phyloP scores from a whole-genome alignment of 1,140 invertebrate species.

The Reticulitermes speratus region DNA sequence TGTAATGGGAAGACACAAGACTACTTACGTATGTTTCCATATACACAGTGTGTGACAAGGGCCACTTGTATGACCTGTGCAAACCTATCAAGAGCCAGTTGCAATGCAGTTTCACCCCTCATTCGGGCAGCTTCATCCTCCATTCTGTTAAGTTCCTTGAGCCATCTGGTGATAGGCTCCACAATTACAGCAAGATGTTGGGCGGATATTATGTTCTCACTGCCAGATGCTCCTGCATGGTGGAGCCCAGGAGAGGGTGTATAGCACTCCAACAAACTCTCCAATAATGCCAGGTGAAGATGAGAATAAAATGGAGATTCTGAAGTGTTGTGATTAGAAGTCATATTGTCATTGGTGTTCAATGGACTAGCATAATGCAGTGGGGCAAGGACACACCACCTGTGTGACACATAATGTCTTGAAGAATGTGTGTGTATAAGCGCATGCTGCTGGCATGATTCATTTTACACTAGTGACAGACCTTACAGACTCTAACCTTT shows the following conservation, averaged over 20 bases:
- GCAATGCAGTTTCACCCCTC: neutral
- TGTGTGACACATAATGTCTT: neutral
- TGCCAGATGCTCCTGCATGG: slow-evolving; percentile 18
- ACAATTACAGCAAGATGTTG: slow-evolving; percentile 49
- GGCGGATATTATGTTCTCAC: slow-evolving; percentile 50
- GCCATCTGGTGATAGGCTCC: slow-evolving; percentile 39
- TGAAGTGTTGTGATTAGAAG: neutral
- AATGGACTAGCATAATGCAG: slow-evolving; percentile 42
- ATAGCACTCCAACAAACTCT: slow-evolving; percentile 58
- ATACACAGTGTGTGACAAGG: slow-evolving; percentile 69
- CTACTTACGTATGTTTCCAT: slow-evolving; percentile 64
- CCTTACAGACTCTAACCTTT: too few species aligned
- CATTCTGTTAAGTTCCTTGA: neutral
- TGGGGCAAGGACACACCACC: slow-evolving; percentile 67
- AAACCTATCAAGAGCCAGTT: slow-evolving; percentile 62
- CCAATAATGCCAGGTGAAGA: slow-evolving; percentile 62
- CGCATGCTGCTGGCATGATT: too few species aligned
- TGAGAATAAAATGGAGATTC: slow-evolving; percentile 51
- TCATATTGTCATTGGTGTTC: neutral
- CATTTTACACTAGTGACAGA: too few species aligned
- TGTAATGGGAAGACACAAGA: neutral
- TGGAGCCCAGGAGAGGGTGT: slow-evolving; percentile 17
- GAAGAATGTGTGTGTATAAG: too few species aligned
- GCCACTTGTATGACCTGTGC: slow-evolving; percentile 75
- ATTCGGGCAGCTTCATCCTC: neutral